Evolutionary conservation across 2,113 vertebrate genomes (phyloP), one percentile per base, ranked within the genome.

Genomic region (Elachura formosa): DNA sequence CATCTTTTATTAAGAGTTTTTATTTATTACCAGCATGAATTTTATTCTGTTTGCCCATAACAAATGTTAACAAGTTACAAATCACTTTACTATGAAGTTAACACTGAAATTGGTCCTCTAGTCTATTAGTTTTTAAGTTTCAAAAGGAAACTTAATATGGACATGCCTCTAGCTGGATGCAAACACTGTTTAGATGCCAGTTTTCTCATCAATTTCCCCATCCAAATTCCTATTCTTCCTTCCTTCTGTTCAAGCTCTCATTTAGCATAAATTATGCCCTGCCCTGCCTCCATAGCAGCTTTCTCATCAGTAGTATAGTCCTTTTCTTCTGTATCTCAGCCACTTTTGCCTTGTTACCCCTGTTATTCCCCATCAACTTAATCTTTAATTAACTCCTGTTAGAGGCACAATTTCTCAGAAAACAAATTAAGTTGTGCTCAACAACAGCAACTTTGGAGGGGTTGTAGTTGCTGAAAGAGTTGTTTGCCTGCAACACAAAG

Each of bases 81-180:
- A 49, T 43, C 15, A 52, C 11, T 48, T 86, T 94, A 8, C 24
- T 77, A 31, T 54, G 31, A 88, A 86, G 23, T n/a, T 92, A 61
- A 31, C 28, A 55, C 7, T 0, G 2, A 64, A 71, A 49, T 89
- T 66, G 14, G 56, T 54, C 54, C 84, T 36, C 22, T 11, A 25
- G 40, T 83, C 31, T 80, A 66, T 80, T 68, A 24, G 15, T 64
- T n/a, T 69, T 83, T 62, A 33, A 69, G 33, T 71, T 83, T 92
- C 59, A 84, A 74, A 41, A 93, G 26, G 31, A 67, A 83, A 29
- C 34, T 22, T 73, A 45, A 62, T 29, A 24, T 5, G 46, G 20
- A 84, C 36, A 18, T 94, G 33, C 14, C 49, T 14, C 14, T 29
- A 71, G 41, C 18, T 66, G 28, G 16, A 67, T 61, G 49, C 9